These are phyloP conservation scores for Phrixothrix hirtus DNA, from an alignment of 2,888 invertebrate genomes.

Conservation along the genomic window DNA sequence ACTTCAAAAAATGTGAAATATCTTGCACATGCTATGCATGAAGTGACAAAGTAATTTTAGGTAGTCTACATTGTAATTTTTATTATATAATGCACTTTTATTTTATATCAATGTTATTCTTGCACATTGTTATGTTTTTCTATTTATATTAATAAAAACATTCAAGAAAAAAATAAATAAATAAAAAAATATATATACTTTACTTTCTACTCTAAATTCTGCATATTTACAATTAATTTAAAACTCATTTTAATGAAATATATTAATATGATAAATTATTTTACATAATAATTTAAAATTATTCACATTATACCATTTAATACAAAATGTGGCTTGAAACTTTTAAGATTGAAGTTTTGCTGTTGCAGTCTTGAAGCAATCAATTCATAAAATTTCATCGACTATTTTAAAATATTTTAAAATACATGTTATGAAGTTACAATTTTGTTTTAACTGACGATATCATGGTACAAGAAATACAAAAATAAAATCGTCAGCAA, in stretches of 20 bases:
- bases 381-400: no score
- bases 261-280: conserved; percentile 4
- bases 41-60: conserved; percentile 74
- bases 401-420: no score
- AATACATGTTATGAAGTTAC: no score
- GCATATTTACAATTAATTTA: not conserved
- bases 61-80: not conserved
- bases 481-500: no score
- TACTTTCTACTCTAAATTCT: not conserved
- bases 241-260: not conserved
- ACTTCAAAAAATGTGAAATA: conserved; percentile 94
- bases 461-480: no score
- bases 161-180: not conserved
- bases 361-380: no score
- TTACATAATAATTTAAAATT: conserved; percentile 2
- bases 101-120: conserved; percentile 2
- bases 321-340: no score
- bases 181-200: not conserved
- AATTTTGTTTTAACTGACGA: no score
- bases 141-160: conserved; percentile 1
- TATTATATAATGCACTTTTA: conserved; percentile 3
- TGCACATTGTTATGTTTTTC: not conserved
- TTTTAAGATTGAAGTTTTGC: no score
- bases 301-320: not conserved
- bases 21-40: conserved; percentile 90